A percentile compares a stretch with the other conserved stretches of the same genome.
These are phyloP conservation scores for Dynastes maya DNA, from an alignment of 2,888 invertebrate species.

Conservation along the genomic window DNA sequence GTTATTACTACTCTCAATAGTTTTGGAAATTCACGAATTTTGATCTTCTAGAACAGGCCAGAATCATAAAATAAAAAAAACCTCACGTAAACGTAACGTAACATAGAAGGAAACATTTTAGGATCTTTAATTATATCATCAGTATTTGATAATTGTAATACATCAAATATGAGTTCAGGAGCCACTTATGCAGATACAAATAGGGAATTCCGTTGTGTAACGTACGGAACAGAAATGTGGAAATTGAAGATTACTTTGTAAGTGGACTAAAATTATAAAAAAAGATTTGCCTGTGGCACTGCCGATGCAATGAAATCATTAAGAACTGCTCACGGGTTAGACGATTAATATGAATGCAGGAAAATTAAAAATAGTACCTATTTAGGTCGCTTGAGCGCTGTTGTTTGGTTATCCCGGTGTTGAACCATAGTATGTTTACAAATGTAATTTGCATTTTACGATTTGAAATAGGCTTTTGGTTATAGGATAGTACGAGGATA, in stretches of 20 bases:
- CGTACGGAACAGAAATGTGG: slow-evolving; percentile 19
- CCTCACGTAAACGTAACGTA: too few relatives aligned
- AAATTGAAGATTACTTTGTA: slow-evolving; percentile 16
- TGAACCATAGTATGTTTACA: too few relatives aligned
- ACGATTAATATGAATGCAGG: too few relatives aligned
- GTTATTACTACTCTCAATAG: slow-evolving; percentile 6
- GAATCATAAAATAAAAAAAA: too few relatives aligned
- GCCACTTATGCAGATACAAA: not conserved
- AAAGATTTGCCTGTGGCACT: not conserved
- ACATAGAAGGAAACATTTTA: not conserved
- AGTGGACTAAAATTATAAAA: not conserved
- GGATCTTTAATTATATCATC: slow-evolving; percentile 25
- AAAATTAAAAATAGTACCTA: too few relatives aligned
- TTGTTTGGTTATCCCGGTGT: too few relatives aligned
- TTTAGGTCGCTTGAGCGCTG: too few relatives aligned
- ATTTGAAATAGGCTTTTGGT: too few relatives aligned
- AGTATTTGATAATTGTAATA: slow-evolving; percentile 18
- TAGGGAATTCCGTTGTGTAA: slow-evolving; percentile 36
- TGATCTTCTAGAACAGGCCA: not conserved
- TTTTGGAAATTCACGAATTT: slow-evolving; percentile 32
- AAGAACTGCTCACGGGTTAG: too few relatives aligned
- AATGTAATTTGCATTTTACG: too few relatives aligned
- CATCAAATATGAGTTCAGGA: slow-evolving; percentile 10
- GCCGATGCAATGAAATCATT: too few relatives aligned
- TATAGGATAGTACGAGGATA: too few relatives aligned